Evolutionary conservation across 2,113 vertebrate species (phyloP).

Genomic region (Dunckerocampus dactyliophorus): DNA sequence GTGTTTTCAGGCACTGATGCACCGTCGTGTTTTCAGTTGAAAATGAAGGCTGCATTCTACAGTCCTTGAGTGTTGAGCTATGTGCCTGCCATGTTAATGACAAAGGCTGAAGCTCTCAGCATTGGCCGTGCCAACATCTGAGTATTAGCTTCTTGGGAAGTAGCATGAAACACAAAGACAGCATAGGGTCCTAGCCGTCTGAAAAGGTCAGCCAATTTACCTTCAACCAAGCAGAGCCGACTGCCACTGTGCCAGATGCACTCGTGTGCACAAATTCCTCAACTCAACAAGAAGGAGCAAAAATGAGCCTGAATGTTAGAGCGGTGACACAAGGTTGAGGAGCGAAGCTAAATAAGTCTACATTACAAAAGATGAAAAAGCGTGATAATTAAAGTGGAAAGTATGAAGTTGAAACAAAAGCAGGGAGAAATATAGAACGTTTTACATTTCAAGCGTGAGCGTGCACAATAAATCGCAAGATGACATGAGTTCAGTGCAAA

Average conservation of each 20-base stretch:
- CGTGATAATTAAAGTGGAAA: slow-evolving; percentile 4
- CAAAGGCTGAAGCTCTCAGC: no score
- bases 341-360: slow-evolving; percentile 40
- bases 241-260: slow-evolving; percentile 23
- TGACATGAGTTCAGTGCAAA: slow-evolving; percentile 41
- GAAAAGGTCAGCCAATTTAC: slow-evolving; percentile 70
- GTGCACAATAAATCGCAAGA: slow-evolving; percentile 47
- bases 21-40: no score
- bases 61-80: no score
- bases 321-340: slow-evolving; percentile 34
- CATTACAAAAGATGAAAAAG: slow-evolving; percentile 31
- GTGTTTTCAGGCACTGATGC: no score
- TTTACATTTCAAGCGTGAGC: slow-evolving; percentile 58
- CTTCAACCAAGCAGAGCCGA: slow-evolving; percentile 58
- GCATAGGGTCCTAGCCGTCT: slow-evolving; percentile 42
- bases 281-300: slow-evolving; percentile 19
- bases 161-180: slow-evolving; percentile 33
- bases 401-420: slow-evolving; percentile 43
- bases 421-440: slow-evolving; percentile 40
- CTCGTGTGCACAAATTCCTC: slow-evolving; percentile 46
- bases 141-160: slow-evolving; percentile 52
- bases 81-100: no score
- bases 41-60: no score
- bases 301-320: slow-evolving; percentile 28
- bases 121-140: slow-evolving; percentile 58